Conservation (phyloP, 2,113 vertebrate genomes). For the Sakesphorus luctuosus region DNA sequence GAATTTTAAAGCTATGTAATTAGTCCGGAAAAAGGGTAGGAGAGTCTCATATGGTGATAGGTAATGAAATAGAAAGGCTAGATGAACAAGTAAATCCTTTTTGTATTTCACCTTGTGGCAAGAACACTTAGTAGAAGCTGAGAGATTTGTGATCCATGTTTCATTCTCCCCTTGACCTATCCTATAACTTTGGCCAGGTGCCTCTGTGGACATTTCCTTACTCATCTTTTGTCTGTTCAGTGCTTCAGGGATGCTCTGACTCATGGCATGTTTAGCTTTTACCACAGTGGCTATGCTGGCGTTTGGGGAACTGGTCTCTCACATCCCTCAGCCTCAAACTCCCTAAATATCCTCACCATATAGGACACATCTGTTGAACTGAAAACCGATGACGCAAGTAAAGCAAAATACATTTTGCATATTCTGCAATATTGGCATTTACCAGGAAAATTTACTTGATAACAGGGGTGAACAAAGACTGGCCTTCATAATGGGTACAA, state of each 20-base stretch:
- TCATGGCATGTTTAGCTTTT: background rate
- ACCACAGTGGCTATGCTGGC: background rate
- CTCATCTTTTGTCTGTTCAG: background rate
- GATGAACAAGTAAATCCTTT: background rate
- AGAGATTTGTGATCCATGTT: background rate
- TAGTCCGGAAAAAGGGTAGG: background rate
- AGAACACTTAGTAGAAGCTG: background rate
- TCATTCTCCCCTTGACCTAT: slow-evolving; percentile 1
- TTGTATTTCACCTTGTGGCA: background rate
- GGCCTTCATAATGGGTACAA: background rate
- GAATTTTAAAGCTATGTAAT: background rate
- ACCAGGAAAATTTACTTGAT: background rate
- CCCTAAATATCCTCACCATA: background rate
- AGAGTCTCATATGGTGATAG: background rate
- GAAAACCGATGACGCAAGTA: background rate
- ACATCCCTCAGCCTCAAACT: background rate
- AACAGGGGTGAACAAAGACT: background rate
- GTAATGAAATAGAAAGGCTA: background rate
- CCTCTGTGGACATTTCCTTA: background rate
- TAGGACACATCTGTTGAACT: rapidly evolving
- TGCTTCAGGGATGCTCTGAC: background rate
- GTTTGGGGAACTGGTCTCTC: background rate
- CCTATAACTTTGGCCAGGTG: background rate
- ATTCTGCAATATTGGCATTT: background rate
- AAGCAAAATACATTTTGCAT: background rate